A percentile compares a stretch with the other conserved stretches of the same genome.
Conservation (phyloP, 2,888 invertebrate genomes). For the Rotaria sp. region DNA sequence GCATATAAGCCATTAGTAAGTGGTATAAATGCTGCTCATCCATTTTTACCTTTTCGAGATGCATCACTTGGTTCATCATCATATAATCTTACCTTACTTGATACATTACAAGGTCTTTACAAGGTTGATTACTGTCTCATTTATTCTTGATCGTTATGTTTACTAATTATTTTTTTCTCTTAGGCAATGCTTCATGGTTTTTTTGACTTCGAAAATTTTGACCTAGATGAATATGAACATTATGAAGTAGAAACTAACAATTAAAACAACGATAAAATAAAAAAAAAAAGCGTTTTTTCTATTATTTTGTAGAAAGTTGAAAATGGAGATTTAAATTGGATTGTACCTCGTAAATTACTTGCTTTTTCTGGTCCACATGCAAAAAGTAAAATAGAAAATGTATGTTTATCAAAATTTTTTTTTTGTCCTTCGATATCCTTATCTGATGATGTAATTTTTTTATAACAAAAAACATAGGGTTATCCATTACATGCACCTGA, state of each 20-base stretch:
- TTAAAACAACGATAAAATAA: no score
- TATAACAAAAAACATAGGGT: no score
- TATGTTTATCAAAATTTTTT: slow-evolving; percentile 52
- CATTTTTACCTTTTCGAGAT: slow-evolving; percentile 68
- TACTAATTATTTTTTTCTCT: background rate
- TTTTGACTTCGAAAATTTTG: slow-evolving; percentile 84
- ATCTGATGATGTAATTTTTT: no score
- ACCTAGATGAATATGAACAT: slow-evolving; percentile 86
- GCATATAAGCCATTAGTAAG: slow-evolving; percentile 70
- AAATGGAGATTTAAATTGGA: slow-evolving; percentile 98
- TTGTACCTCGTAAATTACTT: slow-evolving; percentile 87
- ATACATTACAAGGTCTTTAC: slow-evolving; percentile 76
- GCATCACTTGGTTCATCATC: slow-evolving; percentile 81
- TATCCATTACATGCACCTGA: slow-evolving; percentile 75
- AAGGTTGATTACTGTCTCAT: slow-evolving; percentile 58
- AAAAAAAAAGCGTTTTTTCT: no score
- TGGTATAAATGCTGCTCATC: slow-evolving; percentile 62
- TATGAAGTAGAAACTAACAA: slow-evolving; percentile 66
- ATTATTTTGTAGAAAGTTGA: slow-evolving; percentile 70
- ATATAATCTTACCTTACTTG: slow-evolving; percentile 77
- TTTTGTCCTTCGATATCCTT: no score
- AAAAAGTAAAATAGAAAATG: slow-evolving; percentile 72
- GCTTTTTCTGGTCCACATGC: slow-evolving; percentile 96
- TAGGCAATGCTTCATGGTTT: slow-evolving; percentile 74
- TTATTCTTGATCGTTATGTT: background rate